Conservation (phyloP, 1,140 invertebrate genomes). For the Pseudoatta argentina region DNA sequence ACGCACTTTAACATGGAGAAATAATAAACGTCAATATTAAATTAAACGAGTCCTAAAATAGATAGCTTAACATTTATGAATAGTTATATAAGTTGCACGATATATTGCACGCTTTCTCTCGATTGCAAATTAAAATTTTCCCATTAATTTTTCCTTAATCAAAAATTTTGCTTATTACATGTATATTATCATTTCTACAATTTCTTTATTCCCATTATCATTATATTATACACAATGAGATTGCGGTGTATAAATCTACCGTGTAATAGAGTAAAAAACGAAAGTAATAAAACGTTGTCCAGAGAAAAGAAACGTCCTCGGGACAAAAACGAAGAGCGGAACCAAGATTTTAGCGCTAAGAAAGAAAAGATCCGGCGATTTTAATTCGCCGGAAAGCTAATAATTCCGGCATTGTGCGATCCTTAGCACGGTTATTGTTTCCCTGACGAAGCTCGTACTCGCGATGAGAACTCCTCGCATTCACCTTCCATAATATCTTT, state of each 20-base stretch:
- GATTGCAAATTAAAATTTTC: neutral
- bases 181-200: neutral
- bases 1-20: neutral
- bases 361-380: slow-evolving; percentile 74
- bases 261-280: neutral
- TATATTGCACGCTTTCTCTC: slow-evolving; percentile 48
- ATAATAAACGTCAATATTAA: slow-evolving; percentile 45
- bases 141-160: neutral
- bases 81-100: neutral
- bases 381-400: slow-evolving; percentile 83
- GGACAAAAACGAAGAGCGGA: slow-evolving; percentile 10
- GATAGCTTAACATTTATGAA: slow-evolving; percentile 16
- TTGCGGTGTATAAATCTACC: neutral
- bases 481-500: slow-evolving; percentile 68
- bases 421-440: slow-evolving; percentile 82
- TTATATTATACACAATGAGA: neutral
- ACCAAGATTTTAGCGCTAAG: slow-evolving; percentile 34
- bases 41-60: slow-evolving; percentile 44
- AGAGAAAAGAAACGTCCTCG: slow-evolving; percentile 22
- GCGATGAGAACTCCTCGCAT: slow-evolving; percentile 76
- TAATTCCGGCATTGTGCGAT: slow-evolving; percentile 82
- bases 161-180: neutral
- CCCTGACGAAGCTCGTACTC: slow-evolving; percentile 76
- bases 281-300: neutral
- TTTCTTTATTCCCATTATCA: neutral